Evolutionary conservation across 2,888 invertebrate species (phyloP), one percentile per base, ranked within the genome.

Genomic region (Mesorhabditis sp.): DNA sequence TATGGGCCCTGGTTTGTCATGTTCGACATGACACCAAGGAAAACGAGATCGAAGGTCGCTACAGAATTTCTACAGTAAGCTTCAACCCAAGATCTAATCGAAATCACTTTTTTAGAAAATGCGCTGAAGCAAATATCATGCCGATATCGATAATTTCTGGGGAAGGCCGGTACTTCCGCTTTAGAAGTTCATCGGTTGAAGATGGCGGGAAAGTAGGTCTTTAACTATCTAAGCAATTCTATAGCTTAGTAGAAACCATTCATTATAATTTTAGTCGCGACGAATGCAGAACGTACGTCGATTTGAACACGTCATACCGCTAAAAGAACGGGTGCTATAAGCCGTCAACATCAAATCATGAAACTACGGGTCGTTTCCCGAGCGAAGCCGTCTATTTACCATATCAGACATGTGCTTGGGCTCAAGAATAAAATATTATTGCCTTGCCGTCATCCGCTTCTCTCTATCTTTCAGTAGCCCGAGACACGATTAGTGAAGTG

Each of bases 21-120:
- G 63, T 7, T 28, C 15, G n/a, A n/a, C 15, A 63, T 63, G 63
- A n/a, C 15, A 63, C 63, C 63, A 28, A 13, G n/a, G 7, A 13
- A 10, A 28, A 63, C 63, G n/a, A 15, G n/a, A 13, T 7, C 15
- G n/a, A 63, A 15, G n/a, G 58, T 50, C n/a, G 58, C 58, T n/a
- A 50, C 58, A 10, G 58, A 50, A 13, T 50, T 50, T n/a, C n/a
- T 50, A n/a, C 7, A n/a, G 58, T 50, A 50, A n/a, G 58, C 58
- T 50, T 50, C 58, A 50, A 10, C n/a, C 7, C 58, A 50, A n/a
- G 58, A 10, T n/a, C 58, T 50, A 50, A 50, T 13, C 64, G 63
- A n/a, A 67, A 43, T n/a, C 66, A 74, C 15, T 77, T 77, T 62
- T 64, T 77, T 10, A 45, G 65, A 5, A 77, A 77, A 62, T 77